Percentiles rank a stretch among this genome's conserved stretches.
Evolutionary conservation across 2,113 vertebrate genomes (phyloP).

Genomic region (Noturus placidus): DNA sequence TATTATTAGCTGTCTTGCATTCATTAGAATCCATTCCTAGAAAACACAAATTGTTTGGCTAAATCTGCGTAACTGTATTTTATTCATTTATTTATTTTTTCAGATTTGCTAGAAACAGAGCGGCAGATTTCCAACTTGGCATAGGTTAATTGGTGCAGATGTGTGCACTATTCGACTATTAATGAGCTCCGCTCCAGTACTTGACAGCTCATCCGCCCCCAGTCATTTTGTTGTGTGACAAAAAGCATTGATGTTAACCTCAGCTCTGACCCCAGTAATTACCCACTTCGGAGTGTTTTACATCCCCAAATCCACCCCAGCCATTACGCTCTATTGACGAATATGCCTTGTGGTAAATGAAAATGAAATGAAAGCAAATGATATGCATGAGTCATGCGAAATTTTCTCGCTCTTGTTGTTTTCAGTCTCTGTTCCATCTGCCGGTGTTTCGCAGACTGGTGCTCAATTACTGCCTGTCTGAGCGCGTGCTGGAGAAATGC

Average conservation of each 20-base stretch:
- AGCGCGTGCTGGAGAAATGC: constrained; percentile 80
- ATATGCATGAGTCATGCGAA: constrained; percentile 31
- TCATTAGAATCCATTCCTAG: not conserved
- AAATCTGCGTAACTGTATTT: not conserved
- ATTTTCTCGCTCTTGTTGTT: constrained; percentile 48
- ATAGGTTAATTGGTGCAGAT: constrained; percentile 45
- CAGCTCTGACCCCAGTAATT: constrained; percentile 37
- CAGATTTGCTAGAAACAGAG: constrained; percentile 13
- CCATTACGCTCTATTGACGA: constrained; percentile 40
- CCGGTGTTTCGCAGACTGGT: constrained; percentile 90
- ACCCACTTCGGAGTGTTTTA: constrained; percentile 41
- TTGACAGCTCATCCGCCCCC: constrained; percentile 39
- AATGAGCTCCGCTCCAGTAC: constrained; percentile 35
- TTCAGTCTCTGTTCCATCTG: constrained; percentile 93
- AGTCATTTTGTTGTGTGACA: constrained; percentile 44
- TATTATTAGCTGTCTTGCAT: not conserved
- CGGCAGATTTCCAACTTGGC: constrained; percentile 26
- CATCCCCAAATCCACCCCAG: constrained; percentile 40
- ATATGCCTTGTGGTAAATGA: constrained; percentile 30
- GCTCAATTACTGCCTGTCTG: constrained; percentile 86
- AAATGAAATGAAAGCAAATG: constrained; percentile 45
- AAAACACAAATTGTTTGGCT: not conserved
- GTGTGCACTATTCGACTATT: constrained; percentile 37
- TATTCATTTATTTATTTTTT: not conserved
- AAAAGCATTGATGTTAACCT: constrained; percentile 46